Evolutionary conservation across 2,888 invertebrate genomes (phyloP), one percentile per base, ranked within the genome.

Genomic region (Apocheima hispidaria): DNA sequence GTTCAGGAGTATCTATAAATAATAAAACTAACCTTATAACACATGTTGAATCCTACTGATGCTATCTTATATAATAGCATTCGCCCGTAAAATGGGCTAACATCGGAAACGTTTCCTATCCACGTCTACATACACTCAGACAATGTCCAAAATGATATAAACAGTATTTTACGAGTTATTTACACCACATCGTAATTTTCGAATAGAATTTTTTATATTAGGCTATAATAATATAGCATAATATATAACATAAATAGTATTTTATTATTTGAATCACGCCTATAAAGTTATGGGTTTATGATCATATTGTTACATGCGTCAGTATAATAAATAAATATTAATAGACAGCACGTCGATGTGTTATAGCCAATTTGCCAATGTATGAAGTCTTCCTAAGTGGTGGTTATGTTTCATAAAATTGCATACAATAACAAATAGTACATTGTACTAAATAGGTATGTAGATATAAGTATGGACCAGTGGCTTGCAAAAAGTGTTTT

Each of bases 211-310:
- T 38, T 38, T 38, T 28, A 14, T 26, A 26, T 26, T 6, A 38
- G 12, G 50, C 16, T 26, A 38, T 51, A 38, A 20, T 33, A 48
- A 30, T 48, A 36, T 26, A 51, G 10, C 16, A 26, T 36, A 26
- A 51, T 51, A 51, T 18, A 28, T 48, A 12, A 36, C 10, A 36
- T 60, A 40, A 14, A 56, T 51, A 50, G 23, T 44, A 33, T 52
- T 56, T 61, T 56, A 20, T 38, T 56, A 61, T 56, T 51, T 16
- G 33, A 51, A 56, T 56, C 55, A 56, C 48, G 48, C 16, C 33
- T 9, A 52, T 61, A 61, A 56, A 61, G 18, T 35, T 56, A 61
- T 61, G 40, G 52, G 9, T 61, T 61, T 61, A 61, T 40, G 55
- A 56, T 7, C 56, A 52, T 30, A 61, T 61, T 61, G 56, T 61